Evolutionary conservation across 2,113 vertebrate species (phyloP), one percentile per base, ranked within the genome.

Genomic region (Lepidothrix coronata): DNA sequence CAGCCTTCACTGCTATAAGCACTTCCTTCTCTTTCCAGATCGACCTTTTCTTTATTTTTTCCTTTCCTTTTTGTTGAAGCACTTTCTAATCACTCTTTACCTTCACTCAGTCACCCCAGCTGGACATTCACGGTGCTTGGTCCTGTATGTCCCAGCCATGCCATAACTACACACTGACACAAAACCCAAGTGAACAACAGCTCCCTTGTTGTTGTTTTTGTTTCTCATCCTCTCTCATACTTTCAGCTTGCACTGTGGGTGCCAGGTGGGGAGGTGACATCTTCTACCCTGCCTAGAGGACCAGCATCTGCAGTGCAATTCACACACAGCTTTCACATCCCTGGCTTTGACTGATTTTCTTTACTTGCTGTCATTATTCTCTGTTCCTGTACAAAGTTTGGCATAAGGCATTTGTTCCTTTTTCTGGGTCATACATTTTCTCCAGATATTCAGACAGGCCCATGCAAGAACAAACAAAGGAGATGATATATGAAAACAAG

Each of bases 241-340:
- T n/a, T 51, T 1, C 43, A 73, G 35, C 0, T 1, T 7, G 49
- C 14, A 14, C 23, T 11, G 35, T 5, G 4, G 30, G 39, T 9
- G 23, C 31, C 67, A 46, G 6, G 14, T 22, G 23, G 6, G 51
- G 23, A 58, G 12, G 12, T 5, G 44, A 7, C 59, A 5, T 59
- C 27, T 27, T 39, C 61, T 18, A 20, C 61, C 4, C 71, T 43
- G 54, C 25, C 18, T 33, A 59, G 39, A 65, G 51, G 13, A 9
- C 31, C 27, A 59, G 49, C 19, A 23, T 14, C 46, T 55, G 61
- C 70, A 75, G 7, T 5, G 43, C 11, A 51, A 55, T 35, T 51
- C 30, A 83, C 8, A 3, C 21, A 72, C n/a, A 76, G 62, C 39
- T 76, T 55, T 85, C 67, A 61, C 31, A 23, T 21, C 37, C 31